phyloP scores from a whole-genome alignment of 2,797 vertebrate species.

The Myripristis jacobus region DNA sequence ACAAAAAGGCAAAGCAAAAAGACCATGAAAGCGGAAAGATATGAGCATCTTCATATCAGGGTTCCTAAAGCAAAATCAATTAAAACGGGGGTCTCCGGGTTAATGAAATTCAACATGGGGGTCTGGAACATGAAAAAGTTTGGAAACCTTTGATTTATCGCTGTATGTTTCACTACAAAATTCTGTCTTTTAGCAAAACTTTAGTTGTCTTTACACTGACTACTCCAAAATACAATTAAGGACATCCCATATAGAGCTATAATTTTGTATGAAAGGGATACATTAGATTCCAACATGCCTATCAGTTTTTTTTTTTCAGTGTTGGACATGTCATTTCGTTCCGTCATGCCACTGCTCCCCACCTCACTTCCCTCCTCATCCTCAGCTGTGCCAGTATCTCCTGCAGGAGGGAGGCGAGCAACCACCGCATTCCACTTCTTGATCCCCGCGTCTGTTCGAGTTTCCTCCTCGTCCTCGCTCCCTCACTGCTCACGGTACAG shows the following conservation, averaged over 20 bases:
- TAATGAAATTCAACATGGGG: too few species aligned
- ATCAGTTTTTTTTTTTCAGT: not conserved
- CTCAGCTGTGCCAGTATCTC: not conserved
- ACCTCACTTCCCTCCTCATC: not conserved
- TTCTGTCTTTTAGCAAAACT: not conserved
- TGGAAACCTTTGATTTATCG: not conserved
- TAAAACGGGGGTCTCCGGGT: too few species aligned
- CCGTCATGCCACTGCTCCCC: not conserved
- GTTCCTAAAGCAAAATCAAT: too few species aligned
- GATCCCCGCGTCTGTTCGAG: not conserved
- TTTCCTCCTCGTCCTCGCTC: conserved; percentile 16
- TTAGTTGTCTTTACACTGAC: too few species aligned
- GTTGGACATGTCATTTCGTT: not conserved
- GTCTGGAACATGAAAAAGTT: too few species aligned
- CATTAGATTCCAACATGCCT: not conserved
- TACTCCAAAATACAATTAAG: too few species aligned
- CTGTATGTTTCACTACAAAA: not conserved
- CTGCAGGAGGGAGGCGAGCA: not conserved
- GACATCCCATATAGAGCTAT: not conserved
- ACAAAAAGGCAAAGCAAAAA: too few species aligned
- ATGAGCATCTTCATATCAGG: too few species aligned
- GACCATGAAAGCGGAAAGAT: too few species aligned
- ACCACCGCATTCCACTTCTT: not conserved
- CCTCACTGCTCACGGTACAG: not conserved
- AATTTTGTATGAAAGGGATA: too few species aligned